Percentiles rank a stretch among this genome's conserved stretches.
Conservation (phyloP, 2,888 invertebrate genomes). For the Andrena praecox region DNA sequence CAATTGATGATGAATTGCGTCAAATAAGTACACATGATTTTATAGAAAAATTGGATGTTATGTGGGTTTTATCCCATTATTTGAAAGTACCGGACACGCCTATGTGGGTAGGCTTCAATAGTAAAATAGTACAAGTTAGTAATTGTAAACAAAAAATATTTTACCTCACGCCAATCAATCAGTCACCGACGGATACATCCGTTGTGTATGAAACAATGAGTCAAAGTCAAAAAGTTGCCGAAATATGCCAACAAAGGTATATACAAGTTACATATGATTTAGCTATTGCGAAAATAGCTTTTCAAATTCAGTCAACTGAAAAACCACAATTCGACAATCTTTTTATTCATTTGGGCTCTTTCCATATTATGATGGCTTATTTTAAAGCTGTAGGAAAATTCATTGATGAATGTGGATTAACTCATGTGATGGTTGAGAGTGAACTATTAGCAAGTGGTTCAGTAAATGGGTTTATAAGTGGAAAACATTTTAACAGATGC, state of each 20-base stretch:
- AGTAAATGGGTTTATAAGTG: conserved; percentile 58
- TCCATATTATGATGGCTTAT: conserved; percentile 2
- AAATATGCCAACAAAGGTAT: not conserved
- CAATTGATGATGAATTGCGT: not conserved
- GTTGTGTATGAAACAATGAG: not conserved
- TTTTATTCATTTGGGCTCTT: not conserved
- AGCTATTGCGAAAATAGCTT: not conserved
- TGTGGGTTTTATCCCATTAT: not conserved
- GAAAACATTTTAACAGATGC: conserved; percentile 67
- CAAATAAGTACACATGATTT: not conserved
- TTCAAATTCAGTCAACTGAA: conserved; percentile 8
- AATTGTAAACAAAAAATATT: not conserved
- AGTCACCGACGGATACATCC: not conserved
- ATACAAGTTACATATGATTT: conserved; percentile 7
- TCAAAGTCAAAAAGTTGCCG: not conserved
- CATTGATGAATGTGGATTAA: conserved; percentile 70
- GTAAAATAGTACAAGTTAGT: not conserved
- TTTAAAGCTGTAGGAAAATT: conserved; percentile 70
- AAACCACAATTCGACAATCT: not conserved
- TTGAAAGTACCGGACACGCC: not conserved
- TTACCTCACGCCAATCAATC: conserved; percentile 1
- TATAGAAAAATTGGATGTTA: not conserved
- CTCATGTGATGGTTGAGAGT: conserved; percentile 61
- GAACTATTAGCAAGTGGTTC: conserved; percentile 65
- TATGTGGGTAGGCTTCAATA: conserved; percentile 7